Evolutionary conservation across 2,888 invertebrate genomes (phyloP).

Genomic region (Volucella bombylans): DNA sequence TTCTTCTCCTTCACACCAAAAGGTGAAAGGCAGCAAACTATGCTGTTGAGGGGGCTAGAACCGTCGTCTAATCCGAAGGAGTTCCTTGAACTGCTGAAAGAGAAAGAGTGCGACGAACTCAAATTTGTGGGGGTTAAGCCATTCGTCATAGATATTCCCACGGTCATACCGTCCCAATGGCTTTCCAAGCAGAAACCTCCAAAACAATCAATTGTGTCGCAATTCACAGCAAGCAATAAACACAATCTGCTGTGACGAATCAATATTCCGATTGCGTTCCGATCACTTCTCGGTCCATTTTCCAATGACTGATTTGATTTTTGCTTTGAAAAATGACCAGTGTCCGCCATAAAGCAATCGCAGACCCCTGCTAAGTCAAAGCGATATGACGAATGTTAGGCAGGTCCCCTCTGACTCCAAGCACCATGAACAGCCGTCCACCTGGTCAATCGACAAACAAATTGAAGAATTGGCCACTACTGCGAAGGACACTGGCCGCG

Average conservation of each 20-base stretch:
- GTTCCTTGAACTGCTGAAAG: too few species aligned
- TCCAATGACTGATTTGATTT: constrained; percentile 53
- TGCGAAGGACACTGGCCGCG: constrained; percentile 63
- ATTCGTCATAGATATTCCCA: too few species aligned
- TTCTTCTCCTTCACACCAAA: too few species aligned
- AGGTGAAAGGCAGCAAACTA: too few species aligned
- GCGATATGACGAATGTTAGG: constrained; percentile 61
- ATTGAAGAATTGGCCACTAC: constrained; percentile 67
- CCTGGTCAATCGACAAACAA: constrained; percentile 37
- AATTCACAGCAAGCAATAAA: constrained; percentile 64
- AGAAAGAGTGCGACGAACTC: too few species aligned
- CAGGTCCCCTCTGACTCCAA: neutral
- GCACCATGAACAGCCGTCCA: neutral
- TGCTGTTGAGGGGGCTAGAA: too few species aligned
- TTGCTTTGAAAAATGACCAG: constrained; percentile 54
- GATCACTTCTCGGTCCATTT: constrained; percentile 26
- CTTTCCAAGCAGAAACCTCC: too few species aligned
- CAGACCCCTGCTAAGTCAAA: constrained; percentile 64
- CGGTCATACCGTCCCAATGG: too few species aligned
- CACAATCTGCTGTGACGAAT: constrained; percentile 60
- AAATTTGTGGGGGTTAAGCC: too few species aligned
- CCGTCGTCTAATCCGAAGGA: too few species aligned
- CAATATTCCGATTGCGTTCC: constrained; percentile 49
- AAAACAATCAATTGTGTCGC: constrained; percentile 69
- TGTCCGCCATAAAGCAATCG: constrained; percentile 33